Evolutionary conservation across 1,140 invertebrate genomes (phyloP), one percentile per base, ranked within the genome.

Genomic region (Papilio xuthus): DNA sequence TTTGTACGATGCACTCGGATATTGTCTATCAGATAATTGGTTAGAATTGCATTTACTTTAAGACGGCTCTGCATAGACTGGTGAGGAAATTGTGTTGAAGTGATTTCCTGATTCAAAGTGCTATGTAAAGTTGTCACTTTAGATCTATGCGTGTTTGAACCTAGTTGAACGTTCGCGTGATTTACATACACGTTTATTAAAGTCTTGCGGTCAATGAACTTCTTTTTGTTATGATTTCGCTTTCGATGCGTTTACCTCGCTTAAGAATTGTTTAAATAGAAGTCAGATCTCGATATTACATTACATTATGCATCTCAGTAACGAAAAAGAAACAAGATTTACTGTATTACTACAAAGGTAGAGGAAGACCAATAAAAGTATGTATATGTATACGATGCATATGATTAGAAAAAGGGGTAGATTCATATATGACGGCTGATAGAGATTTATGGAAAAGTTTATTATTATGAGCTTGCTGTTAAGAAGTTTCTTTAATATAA

Each of bases 11-110:
- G 73, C 47, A 75, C 10, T 76, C 53, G 74, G 53, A 63, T 76
- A 76, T 76, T 42, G 74, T 76, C 74, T 23, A 76, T 76, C 74
- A 76, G 74, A 76, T 76, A 76, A 76, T 76, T 41, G 74, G 53
- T n/a, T 20, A 18, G 74, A 76, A 76, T 76, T 76, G 74, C 74
- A 63, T 76, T 76, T 20, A 76, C 74, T 56, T 41, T 18, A 63
- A 76, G 74, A 76, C 37, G 32, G 72, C 6, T 56, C 73, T 60
- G n/a, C 23, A 41, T 60, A 41, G 32, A 26, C 50, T 20, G 50
- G 74, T 37, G 20, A 42, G 74, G 32, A 63, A 41, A 76, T 56
- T 60, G 74, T 41, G 32, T 50, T 60, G 47, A 56, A 75, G 28
- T 60, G 73, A 56, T 75, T 75, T 75, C 73, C 73, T 75, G 12